Conservation (phyloP, 2,797 vertebrate species). For the Lophius americanus region DNA sequence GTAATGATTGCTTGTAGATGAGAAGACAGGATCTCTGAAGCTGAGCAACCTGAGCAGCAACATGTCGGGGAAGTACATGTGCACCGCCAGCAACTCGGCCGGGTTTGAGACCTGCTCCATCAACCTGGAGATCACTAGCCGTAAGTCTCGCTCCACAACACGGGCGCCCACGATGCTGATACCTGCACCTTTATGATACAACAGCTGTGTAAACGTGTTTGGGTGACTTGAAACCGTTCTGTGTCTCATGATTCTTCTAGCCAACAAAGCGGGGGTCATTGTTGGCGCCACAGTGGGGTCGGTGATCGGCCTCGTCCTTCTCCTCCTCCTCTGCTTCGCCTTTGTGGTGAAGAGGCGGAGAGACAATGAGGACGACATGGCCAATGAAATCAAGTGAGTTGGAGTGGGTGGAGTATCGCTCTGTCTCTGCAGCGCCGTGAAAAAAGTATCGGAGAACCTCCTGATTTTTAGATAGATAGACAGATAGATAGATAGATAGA, state of each 20-base stretch:
- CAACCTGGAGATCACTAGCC: conserved; percentile 85
- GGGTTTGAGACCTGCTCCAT: conserved; percentile 85
- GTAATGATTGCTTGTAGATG: conserved; percentile 75
- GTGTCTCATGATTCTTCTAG: conserved; percentile 62
- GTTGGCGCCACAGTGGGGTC: conserved; percentile 88
- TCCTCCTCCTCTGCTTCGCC: conserved; percentile 77
- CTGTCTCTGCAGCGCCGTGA: too few relatives aligned
- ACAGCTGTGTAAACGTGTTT: not conserved
- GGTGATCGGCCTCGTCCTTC: conserved; percentile 80
- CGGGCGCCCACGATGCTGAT: not conserved
- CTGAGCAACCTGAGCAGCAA: conserved; percentile 89
- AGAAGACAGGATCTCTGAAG: conserved; percentile 81
- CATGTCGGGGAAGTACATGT: conserved; percentile 91
- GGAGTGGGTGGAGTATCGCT: too few relatives aligned
- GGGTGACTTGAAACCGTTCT: not conserved
- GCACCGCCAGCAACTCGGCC: conserved; percentile 83
- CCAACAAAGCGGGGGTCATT: conserved; percentile 82
- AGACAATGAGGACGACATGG: conserved; percentile 86
- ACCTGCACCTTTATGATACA: not conserved
- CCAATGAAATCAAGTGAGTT: conserved; percentile 96
- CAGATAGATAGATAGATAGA: too few relatives aligned
- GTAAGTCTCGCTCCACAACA: conserved; percentile 75
- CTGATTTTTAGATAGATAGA: too few relatives aligned
- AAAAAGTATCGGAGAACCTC: too few relatives aligned
- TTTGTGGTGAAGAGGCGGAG: conserved; percentile 80